Base-by-base conservation (phyloP, 2,888 invertebrate species). In the Platerodrilus igneus region DNA sequence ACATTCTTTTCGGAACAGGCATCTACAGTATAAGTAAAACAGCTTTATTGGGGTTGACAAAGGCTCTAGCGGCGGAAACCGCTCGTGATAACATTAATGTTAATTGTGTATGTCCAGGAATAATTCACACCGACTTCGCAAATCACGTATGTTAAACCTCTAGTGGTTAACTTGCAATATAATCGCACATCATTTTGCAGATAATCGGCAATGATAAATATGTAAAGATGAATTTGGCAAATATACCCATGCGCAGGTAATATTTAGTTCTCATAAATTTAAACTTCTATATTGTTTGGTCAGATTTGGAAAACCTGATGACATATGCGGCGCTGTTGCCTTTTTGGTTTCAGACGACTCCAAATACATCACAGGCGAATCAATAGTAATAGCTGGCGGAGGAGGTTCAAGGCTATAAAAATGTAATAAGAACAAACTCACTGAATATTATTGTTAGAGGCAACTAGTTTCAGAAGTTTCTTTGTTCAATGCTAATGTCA, bases 21-120 rank as follows among this genome's bases (percentile, higher is more conserved):
- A 78, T 87, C 1, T 96, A 96, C 67, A 86, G 89, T 21, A 83
- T 96, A 0, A 92, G 89, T 64, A 97, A 97, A 72, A 94, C 95
- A 2, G 83, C 94, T 3, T 69, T 97, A 30, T 68, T 95, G 43
- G 93, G 93, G 4, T 66, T 97, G 23, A 86, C 87, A 1, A 92
- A 90, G 71, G 83, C 84, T 23, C 79, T 89, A 17, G 81, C 91
- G 2, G 71, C 73, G 45, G 86, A 90, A 62, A 70, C 91, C 23
- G 87, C 84, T 0, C 56, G 71, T 4, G 83, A 86, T 47, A 90
- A 90, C 50, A 93, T 97, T 51, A 77, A 94, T 51, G 93, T 96
- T 0, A 96, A 97, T 66, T 86, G 87, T 56, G 76, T 97, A 19
- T 91, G 93, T 11, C 94, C 96, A 19, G 96, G 96, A 23, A 72